Conservation (phyloP, 2,888 invertebrate genomes). For the Epinotia bilunana region DNA sequence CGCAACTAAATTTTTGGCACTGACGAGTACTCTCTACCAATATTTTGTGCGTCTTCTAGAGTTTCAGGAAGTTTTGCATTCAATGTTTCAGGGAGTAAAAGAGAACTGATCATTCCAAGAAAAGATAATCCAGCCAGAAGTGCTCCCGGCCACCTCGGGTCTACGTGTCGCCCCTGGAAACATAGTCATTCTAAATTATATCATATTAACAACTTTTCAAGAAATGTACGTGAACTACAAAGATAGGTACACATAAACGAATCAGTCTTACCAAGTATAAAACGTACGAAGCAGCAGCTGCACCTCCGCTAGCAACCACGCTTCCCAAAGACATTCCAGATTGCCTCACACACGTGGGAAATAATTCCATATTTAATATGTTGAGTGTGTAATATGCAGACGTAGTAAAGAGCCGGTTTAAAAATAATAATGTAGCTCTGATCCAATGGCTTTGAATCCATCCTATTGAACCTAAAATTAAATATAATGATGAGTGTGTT, state of each 20-base stretch:
- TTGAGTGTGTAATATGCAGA: conserved; percentile 84
- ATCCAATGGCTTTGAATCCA: conserved; percentile 60
- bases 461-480: conserved; percentile 43
- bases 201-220: background rate
- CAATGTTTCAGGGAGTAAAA: conserved; percentile 86
- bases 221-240: background rate
- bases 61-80: conserved; percentile 86
- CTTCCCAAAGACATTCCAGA: conserved; percentile 86
- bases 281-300: conserved; percentile 85
- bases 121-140: conserved; percentile 67
- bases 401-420: conserved; percentile 81
- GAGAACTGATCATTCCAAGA: conserved; percentile 73
- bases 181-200: background rate
- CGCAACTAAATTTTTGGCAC: background rate
- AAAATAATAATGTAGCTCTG: conserved; percentile 69
- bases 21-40: conserved; percentile 70
- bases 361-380: conserved; percentile 86
- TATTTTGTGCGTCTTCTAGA: conserved; percentile 84
- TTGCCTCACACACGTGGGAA: conserved; percentile 87
- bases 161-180: conserved; percentile 63
- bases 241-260: no score
- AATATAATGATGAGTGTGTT: background rate
- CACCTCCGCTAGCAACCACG: conserved; percentile 81
- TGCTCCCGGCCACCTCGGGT: conserved; percentile 58
- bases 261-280: conserved; percentile 80